Conservation (phyloP, 2,113 vertebrate genomes). For the Strigops habroptila region DNA sequence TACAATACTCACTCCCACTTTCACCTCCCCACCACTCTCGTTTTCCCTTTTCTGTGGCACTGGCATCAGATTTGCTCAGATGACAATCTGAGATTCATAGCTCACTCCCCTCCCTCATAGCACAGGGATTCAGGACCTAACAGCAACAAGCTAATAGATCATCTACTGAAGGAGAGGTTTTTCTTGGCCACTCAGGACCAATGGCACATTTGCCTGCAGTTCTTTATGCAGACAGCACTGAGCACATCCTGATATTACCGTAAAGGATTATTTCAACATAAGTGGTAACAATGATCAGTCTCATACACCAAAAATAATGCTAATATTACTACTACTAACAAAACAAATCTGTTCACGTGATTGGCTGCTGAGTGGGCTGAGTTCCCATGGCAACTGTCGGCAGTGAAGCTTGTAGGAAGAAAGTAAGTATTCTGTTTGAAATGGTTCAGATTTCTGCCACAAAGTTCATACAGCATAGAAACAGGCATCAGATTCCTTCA, state of each 20-base stretch:
- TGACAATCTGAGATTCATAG: background rate
- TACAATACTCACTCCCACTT: background rate
- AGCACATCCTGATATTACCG: background rate
- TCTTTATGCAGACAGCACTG: background rate
- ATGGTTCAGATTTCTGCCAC: background rate
- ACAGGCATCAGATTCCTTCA: background rate
- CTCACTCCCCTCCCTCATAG: background rate
- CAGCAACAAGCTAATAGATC: background rate
- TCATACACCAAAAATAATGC: conserved; percentile 4
- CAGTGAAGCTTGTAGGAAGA: conserved; percentile 5
- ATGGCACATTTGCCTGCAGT: background rate
- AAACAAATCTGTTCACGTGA: conserved; percentile 27
- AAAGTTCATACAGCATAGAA: conserved; percentile 13
- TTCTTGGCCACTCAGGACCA: background rate
- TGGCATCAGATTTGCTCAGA: background rate
- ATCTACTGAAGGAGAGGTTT: background rate
- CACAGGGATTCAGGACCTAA: background rate
- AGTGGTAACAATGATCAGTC: background rate
- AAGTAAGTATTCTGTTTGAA: conserved; percentile 58
- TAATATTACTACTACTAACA: conserved; percentile 29
- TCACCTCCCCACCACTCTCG: background rate
- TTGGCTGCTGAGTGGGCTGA: conserved; percentile 39
- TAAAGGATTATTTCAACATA: background rate
- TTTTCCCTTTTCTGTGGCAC: background rate
- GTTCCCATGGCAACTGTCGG: conserved; percentile 63